Evolutionary conservation across 2,113 vertebrate genomes (phyloP), one percentile per base, ranked within the genome.

Genomic region (Myrmecobius fasciatus): DNA sequence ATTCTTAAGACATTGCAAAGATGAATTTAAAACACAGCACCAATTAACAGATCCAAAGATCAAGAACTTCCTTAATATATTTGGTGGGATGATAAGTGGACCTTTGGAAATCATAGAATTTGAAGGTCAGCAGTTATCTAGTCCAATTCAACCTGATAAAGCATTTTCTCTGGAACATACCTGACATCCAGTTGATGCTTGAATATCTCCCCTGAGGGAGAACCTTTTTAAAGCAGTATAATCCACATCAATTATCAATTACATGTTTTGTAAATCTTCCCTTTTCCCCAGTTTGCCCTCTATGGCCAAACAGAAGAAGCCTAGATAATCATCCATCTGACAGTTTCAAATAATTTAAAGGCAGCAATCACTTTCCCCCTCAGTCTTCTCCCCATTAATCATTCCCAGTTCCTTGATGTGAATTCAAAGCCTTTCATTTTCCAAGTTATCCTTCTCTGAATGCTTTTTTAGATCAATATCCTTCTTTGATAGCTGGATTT

Each of bases 21-120:
- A 43, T 93, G 53, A 54, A 91, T 83, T 95, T 91, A 95, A 95
- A 95, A 92, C 46, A 91, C 90, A 96, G 60, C 25, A 92, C 6
- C 28, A 31, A 53, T 8, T 53, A 53, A 47, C 22, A 51, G 51
- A 89, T 54, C 28, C 95, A 43, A 28, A 31, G 48, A 94, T 91
- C 67, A 0, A 48, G 43, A 88, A 60, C 53, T 94, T 92, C 26
- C 92, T 9, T 28, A 96, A 83, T 43, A 89, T 54, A 91, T 48
- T 24, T 46, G 9, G 22, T 83, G 36, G 20, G 17, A 24, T 24
- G 67, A 3, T 22, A 43, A 24, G 36, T 83, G 20, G n/a, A 43
- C n/a, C 36, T 83, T 43, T 43, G n/a, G 20, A 43, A 43, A 83
- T 83, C 67, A 43, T 7, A 83, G 20, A 22, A 43, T 83, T 43